Evolutionary conservation across 2,113 vertebrate species (phyloP), one percentile per base, ranked within the genome.

Genomic region (Zingel zingel): DNA sequence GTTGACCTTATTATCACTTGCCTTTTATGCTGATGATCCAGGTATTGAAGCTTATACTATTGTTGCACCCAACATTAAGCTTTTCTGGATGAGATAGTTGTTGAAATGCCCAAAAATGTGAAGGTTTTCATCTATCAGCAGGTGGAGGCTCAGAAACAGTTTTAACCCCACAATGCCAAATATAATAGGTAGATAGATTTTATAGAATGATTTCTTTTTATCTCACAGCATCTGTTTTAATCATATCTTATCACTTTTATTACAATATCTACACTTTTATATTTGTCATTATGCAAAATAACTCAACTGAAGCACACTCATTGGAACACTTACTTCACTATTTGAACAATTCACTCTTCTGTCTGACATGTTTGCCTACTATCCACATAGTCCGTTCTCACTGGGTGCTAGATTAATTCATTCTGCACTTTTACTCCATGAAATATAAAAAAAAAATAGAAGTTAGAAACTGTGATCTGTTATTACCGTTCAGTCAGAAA

Each of bases 61-160:
- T 61, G 57, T 56, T 64, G 56, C 67, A 64, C 45, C 54, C 47
- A 1, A 78, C 83, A 70, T 79, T 84, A 77, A 85, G 54, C 66
- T 23, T 64, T 47, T 69, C 43, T 33, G 36, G 39, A 64, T 83
- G 78, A 76, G 48, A 47, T 16, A 33, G 64, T 76, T 71, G 56
- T 67, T 76, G 36, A 85, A 83, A 79, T 68, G 65, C 61, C 73
- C 81, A 67, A 84, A 75, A 69, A 43, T 1, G 30, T 74, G 70
- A 79, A 43, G 59, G 81, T 72, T 83, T 54, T 79, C 74, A 83
- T 88, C 72, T 61, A 64, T 82, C 80, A 82, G 74, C 80, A 74
- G 76, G 54, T 78, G n/a, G 30, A 63, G 21, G 21, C 39, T 77
- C n/a, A 23, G 64, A 74, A 64, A 57, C 5, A 3, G 51, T 64